Evolutionary conservation across 2,797 vertebrate genomes (phyloP), one percentile per base, ranked within the genome.

Genomic region (Carduelis carduelis): DNA sequence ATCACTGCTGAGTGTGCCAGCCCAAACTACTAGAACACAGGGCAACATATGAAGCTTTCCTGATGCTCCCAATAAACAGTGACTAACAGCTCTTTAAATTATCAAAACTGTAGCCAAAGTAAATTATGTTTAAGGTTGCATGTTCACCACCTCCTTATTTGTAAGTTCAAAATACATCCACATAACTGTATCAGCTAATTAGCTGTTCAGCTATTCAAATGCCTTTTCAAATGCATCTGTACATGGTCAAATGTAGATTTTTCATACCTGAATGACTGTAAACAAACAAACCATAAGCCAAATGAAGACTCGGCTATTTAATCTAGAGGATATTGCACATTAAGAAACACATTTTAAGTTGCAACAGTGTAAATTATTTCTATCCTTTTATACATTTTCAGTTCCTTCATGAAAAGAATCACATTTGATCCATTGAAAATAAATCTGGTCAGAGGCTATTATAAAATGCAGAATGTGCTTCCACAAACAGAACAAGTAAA

Each of bases 1-100:
- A 35, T 52, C 2, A 4, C n/a, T 5, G 23, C 76, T 44, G 23
- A 0, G 0, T 4, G 20, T 34, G 28, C n/a, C 14, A 23, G 35
- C 1, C 3, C 75, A 74, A 7, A 43, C 37, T 35, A 5, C 3
- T 6, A 32, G 9, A 59, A 35, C 28, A 50, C 19, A 47, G 39
- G 21, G 35, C 50, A 93, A 83, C 20, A 63, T 27, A 64, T 14
- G 11, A 47, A 44, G 37, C 49, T 30, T 49, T 74, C 50, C 83
- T 30, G 10, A 39, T 11, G 4, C 55, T 61, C 83, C 41, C 74
- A 83, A 63, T 34, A 78, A 83, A 66, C 76, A 77, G 39, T 37
- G 57, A 88, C 71, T 83, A 66, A 76, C 8, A 74, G 41, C 39
- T 78, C 80, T 81, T 46, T n/a, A 5, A 72, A 83, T 72, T 56